Evolutionary conservation across 2,113 vertebrate species (phyloP).

Genomic region (Phainopepla nitens): DNA sequence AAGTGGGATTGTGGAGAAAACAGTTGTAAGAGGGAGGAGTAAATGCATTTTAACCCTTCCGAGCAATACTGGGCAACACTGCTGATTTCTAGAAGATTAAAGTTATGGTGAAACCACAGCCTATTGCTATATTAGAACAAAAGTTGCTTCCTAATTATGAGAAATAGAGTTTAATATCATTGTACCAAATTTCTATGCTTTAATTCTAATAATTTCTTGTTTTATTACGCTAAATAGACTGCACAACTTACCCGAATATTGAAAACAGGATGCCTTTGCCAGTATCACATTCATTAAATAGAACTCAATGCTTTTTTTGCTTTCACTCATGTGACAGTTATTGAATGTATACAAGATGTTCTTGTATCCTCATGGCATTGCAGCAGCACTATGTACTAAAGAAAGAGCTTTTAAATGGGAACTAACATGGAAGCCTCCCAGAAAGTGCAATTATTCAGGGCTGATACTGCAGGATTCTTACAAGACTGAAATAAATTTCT

Average conservation of each 20-base stretch:
- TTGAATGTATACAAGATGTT: background rate
- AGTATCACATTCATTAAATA: background rate
- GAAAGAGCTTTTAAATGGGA: constrained; percentile 37
- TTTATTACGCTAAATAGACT: background rate
- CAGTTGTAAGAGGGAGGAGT: background rate
- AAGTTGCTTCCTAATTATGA: background rate
- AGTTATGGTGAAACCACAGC: background rate
- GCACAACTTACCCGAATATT: background rate
- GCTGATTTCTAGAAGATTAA: background rate
- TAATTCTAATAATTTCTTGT: background rate
- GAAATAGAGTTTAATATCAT: background rate
- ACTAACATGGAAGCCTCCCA: background rate
- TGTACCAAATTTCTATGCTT: background rate
- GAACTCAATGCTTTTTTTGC: background rate
- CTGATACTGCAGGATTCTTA: constrained; percentile 44
- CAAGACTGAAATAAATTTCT: constrained; percentile 53
- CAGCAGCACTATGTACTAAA: background rate
- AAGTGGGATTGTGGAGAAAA: background rate
- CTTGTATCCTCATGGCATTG: background rate
- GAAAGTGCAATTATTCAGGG: constrained; percentile 56
- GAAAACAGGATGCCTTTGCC: constrained; percentile 15
- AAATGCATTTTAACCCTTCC: background rate
- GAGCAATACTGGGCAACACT: background rate
- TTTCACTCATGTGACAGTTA: constrained; percentile 27
- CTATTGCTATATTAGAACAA: background rate